Evolutionary conservation across 2,113 vertebrate genomes (phyloP).

Genomic region (Thamnaconus septentrionalis): DNA sequence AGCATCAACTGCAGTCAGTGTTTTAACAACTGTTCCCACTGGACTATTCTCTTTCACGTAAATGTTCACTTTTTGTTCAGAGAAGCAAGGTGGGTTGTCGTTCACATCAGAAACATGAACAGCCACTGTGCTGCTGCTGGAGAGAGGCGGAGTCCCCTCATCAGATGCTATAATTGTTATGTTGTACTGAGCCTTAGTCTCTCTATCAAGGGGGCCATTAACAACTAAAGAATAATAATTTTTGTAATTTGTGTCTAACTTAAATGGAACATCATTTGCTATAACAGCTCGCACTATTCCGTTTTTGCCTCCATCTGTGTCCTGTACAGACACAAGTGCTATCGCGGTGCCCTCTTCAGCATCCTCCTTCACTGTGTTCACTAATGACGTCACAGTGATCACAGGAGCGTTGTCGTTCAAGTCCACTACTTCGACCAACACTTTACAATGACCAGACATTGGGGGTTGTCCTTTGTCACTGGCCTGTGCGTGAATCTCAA

Average conservation of each 20-base stretch:
- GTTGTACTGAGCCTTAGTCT: slow-evolving; percentile 64
- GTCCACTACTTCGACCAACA: slow-evolving; percentile 78
- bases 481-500: slow-evolving; percentile 80
- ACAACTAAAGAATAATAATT: slow-evolving; percentile 74
- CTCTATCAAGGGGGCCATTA: slow-evolving; percentile 50
- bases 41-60: slow-evolving; percentile 68
- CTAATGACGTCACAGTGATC: slow-evolving; percentile 71
- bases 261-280: slow-evolving; percentile 47
- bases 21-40: slow-evolving; percentile 42
- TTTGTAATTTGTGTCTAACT: slow-evolving; percentile 68
- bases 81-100: slow-evolving; percentile 69
- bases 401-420: slow-evolving; percentile 81
- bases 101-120: slow-evolving; percentile 79
- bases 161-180: slow-evolving; percentile 79
- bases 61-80: slow-evolving; percentile 22
- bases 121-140: slow-evolving; percentile 58
- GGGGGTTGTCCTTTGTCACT: slow-evolving; percentile 75
- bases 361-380: slow-evolving; percentile 70
- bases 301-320: slow-evolving; percentile 79
- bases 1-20: slow-evolving; percentile 45
- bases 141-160: slow-evolving; percentile 78
- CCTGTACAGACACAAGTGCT: slow-evolving; percentile 81
- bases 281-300: slow-evolving; percentile 64
- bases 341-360: slow-evolving; percentile 72
- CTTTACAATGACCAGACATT: slow-evolving; percentile 76